Evolutionary conservation across 2,797 vertebrate species (phyloP).

Genomic region (Crenuchus spilurus): DNA sequence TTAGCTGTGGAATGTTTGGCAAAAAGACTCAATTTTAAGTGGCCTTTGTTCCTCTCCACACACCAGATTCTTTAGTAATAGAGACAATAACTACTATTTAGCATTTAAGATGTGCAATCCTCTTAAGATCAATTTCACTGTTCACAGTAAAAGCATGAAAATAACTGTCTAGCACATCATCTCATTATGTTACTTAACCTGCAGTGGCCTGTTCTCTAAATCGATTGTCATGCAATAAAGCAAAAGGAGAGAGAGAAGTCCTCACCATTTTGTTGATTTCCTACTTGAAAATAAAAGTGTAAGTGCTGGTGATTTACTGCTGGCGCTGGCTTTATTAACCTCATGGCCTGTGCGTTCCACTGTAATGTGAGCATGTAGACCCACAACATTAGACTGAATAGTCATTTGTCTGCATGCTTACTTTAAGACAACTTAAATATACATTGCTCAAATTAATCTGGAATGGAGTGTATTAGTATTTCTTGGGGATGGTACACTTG

Average conservation of each 20-base stretch:
- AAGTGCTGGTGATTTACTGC: neutral
- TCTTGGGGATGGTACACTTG: too few species aligned
- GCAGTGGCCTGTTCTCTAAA: slow-evolving; percentile 12
- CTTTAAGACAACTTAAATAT: neutral
- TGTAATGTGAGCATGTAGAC: neutral
- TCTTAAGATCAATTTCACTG: neutral
- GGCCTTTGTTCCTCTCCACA: too few species aligned
- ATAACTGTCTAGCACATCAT: neutral
- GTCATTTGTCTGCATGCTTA: neutral
- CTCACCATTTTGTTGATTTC: neutral
- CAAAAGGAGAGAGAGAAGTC: neutral
- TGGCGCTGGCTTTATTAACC: slow-evolving; percentile 4
- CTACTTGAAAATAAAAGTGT: slow-evolving; percentile 10
- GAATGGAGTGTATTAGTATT: neutral
- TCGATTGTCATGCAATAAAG: slow-evolving; percentile 10
- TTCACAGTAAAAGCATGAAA: slow-evolving; percentile 7
- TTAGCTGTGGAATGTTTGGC: too few species aligned
- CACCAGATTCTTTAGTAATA: neutral
- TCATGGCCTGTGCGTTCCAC: neutral
- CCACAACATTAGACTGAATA: neutral
- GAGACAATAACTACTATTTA: neutral
- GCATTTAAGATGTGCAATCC: neutral
- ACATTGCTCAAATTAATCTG: neutral
- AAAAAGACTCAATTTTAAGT: too few species aligned
- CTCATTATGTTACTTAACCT: neutral